Evolutionary conservation across 2,888 invertebrate species (phyloP), one percentile per base, ranked within the genome.

Genomic region (Cyaniris semiargus): DNA sequence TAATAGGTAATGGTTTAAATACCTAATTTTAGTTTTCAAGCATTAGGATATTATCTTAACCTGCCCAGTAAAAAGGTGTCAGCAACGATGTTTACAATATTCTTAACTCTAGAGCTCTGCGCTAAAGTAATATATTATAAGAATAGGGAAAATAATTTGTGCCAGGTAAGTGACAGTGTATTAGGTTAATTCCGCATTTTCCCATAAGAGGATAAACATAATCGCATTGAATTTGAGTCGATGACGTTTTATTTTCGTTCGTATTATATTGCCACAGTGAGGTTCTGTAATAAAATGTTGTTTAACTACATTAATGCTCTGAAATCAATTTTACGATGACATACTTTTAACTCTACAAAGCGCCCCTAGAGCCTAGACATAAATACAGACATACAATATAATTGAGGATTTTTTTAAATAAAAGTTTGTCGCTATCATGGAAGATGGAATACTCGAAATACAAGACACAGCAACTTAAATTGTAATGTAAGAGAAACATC

Each of bases 121-220:
- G 18, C 56, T n/a, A 5, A 56, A 56, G 56, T 56, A n/a, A 18
- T 4, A 4, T n/a, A 56, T 0, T 27, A 2, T 13, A 8, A 21
- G 3, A 58, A 21, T 10, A 60, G 27, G 31, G 18, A 66, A 66
- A 18, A 27, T 66, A 27, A 27, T 66, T 66, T 31, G 27, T 15
- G 1, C 10, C 23, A 38, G 10, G 38, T 2, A 38, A 38, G 38
- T 38, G n/a, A 21, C 71, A n/a, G 10, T 38, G 8, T 21, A 38
- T 38, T 71, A 38, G 38, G 71, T 71, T 71, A 71, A 71, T 71
- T 38, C 71, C 71, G 34, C 21, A 71, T 71, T 66, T 66, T 71
- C 34, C 21, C 21, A 8, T 70, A 70, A 15, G 71, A 38, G 34
- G 34, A 34, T 38, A 71, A 71, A 71, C 71, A 38, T 71, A 71